Evolutionary conservation across 2,797 vertebrate genomes (phyloP).

Genomic region (Gallinago nigripennis): DNA sequence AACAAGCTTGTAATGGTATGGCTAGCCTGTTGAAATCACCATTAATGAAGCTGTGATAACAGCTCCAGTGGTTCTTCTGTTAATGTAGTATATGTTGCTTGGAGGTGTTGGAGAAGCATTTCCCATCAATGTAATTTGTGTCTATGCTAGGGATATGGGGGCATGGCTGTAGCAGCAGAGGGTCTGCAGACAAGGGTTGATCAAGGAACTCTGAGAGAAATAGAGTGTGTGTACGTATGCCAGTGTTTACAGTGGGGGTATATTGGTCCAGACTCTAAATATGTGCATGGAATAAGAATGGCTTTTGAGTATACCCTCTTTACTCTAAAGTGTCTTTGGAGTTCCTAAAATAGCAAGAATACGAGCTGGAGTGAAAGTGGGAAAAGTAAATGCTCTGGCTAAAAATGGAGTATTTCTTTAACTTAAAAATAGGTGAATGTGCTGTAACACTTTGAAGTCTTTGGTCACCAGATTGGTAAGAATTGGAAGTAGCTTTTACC

Average conservation of each 20-base stretch:
- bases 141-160: not conserved
- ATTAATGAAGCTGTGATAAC: not conserved
- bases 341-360: not conserved
- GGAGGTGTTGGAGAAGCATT: not conserved
- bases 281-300: not conserved
- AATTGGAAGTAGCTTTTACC: not conserved
- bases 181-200: not conserved
- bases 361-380: not conserved
- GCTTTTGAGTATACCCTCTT: not conserved
- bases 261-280: not conserved
- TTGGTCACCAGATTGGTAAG: not conserved
- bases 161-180: not conserved
- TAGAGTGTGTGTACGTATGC: not conserved
- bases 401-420: not conserved
- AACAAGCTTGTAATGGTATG: not conserved
- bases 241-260: not conserved
- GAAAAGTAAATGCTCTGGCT: not conserved
- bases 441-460: not conserved
- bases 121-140: accelerated
- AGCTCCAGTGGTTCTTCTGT: not conserved
- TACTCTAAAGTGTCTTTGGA: not conserved
- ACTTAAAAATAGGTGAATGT: not conserved
- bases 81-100: not conserved
- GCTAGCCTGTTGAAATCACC: not conserved
- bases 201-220: not conserved